Base-by-base conservation (phyloP, 2,113 vertebrate species). In the Barbus barbus region DNA sequence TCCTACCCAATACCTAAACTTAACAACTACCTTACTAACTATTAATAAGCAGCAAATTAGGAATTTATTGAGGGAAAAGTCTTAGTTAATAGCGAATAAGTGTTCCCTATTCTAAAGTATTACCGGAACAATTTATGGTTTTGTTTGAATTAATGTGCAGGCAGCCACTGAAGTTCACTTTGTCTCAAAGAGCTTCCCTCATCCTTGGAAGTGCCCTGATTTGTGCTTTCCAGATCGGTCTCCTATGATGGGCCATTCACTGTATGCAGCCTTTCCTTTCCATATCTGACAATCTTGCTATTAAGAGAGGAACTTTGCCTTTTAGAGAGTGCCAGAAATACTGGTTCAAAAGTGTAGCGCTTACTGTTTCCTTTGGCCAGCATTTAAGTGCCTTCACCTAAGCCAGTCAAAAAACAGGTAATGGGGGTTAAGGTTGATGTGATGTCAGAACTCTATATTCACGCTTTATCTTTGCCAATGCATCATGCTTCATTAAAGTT, bases 401-500 rank as follows among this genome's bases (percentile, higher is more conserved):
- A 12, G 9, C 41, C 41, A 44, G 38, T 38, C 28, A n/a, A n/a
- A n/a, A n/a, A n/a, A n/a, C n/a, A n/a, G n/a, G n/a, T n/a, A n/a
- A n/a, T n/a, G n/a, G n/a, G n/a, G n/a, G n/a, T n/a, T n/a, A n/a
- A n/a, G n/a, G n/a, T n/a, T n/a, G n/a, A n/a, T n/a, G n/a, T 78
- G 31, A 58, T 87, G 86, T 89, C 69, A 84, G 89, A 89, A 84
- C 73, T 83, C 31, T 78, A 78, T 56, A 86, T 41, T 85, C 84
- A 86, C 60, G 75, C 91, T 88, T 92, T 92, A 93, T 93, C 91
- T 90, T 38, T 3, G 84, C 89, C 89, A 91, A 87, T 92, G 85
- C 88, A 86, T 89, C 88, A 91, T 88, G 71, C 82, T 88, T 90
- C 90, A 92, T 44, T 44, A 44, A 44, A 44, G n/a, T n/a, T n/a